These are phyloP conservation scores for Thereva nobilitata DNA, from an alignment of 2,888 invertebrate species.

Conservation along the genomic window DNA sequence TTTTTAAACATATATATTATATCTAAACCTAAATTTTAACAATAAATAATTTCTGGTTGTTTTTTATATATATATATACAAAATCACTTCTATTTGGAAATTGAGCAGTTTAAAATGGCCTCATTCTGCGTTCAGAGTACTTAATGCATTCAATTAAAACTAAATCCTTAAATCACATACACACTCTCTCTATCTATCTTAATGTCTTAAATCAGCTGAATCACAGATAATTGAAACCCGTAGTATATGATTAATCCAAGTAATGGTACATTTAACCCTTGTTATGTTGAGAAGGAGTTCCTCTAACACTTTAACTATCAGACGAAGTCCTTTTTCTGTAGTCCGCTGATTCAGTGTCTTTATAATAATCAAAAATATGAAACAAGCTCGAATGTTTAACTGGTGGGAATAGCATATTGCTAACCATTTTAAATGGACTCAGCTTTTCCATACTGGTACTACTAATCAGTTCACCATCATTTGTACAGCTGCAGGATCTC, in stretches of 20 bases:
- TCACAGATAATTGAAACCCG: conserved; percentile 20
- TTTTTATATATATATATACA: conserved; percentile 1
- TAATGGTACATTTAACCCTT: no score
- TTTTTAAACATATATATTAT: no score
- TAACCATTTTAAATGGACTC: conserved; percentile 59
- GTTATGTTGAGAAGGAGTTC: not conserved
- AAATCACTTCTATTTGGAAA: conserved; percentile 13
- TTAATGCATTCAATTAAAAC: not conserved
- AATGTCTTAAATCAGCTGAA: not conserved
- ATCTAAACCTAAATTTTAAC: not conserved
- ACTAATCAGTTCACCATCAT: conserved; percentile 42
- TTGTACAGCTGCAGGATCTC: conserved; percentile 44
- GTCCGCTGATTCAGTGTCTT: not conserved
- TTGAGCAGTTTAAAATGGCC: conserved; percentile 25
- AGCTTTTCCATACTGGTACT: conserved; percentile 52
- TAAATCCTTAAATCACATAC: not conserved
- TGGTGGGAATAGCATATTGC: conserved; percentile 56
- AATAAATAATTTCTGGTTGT: conserved; percentile 20
- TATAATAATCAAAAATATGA: conserved; percentile 44
- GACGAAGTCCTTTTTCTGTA: conserved; percentile 7
- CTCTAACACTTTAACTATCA: conserved; percentile 6
- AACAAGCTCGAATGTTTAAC: conserved; percentile 57
- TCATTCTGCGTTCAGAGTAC: conserved; percentile 5
- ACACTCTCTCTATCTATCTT: not conserved
- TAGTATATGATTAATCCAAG: not conserved